A percentile compares a stretch with the other conserved stretches of the same genome.
Evolutionary conservation across 2,888 invertebrate species (phyloP).

Genomic region (Hypena proboscidalis): DNA sequence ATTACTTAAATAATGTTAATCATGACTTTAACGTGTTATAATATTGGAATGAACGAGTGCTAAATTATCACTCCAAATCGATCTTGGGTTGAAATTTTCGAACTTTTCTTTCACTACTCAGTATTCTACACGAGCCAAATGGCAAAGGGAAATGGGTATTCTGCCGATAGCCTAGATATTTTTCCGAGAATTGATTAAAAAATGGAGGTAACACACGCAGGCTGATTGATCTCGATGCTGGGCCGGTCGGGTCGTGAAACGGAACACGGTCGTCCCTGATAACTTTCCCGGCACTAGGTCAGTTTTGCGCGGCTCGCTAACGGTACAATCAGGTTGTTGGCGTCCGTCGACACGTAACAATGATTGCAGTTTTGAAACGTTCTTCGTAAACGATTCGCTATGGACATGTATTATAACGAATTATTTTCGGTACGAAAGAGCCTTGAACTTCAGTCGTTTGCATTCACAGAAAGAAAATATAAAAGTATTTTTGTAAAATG

Average conservation of each 20-base stretch:
- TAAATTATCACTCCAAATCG: too few relatives aligned
- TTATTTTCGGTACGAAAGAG: too few relatives aligned
- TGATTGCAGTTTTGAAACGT: constrained; percentile 79
- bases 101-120: too few relatives aligned
- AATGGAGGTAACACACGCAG: constrained; percentile 32
- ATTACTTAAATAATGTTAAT: too few relatives aligned
- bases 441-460: constrained; percentile 78
- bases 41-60: too few relatives aligned
- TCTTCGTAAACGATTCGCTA: constrained; percentile 59
- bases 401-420: too few relatives aligned
- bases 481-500: too few relatives aligned
- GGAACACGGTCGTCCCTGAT: constrained; percentile 75
- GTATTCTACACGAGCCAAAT: too few relatives aligned
- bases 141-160: too few relatives aligned
- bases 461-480: too few relatives aligned
- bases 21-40: too few relatives aligned
- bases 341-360: constrained; percentile 77
- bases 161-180: constrained; percentile 39
- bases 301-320: constrained; percentile 81
- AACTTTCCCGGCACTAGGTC: constrained; percentile 84
- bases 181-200: constrained; percentile 36
- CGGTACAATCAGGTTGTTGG: constrained; percentile 83
- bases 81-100: too few relatives aligned
- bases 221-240: constrained; percentile 53
- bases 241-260: constrained; percentile 60